Conservation (phyloP, 2,797 vertebrate species). For the Sebastes iracundus region DNA sequence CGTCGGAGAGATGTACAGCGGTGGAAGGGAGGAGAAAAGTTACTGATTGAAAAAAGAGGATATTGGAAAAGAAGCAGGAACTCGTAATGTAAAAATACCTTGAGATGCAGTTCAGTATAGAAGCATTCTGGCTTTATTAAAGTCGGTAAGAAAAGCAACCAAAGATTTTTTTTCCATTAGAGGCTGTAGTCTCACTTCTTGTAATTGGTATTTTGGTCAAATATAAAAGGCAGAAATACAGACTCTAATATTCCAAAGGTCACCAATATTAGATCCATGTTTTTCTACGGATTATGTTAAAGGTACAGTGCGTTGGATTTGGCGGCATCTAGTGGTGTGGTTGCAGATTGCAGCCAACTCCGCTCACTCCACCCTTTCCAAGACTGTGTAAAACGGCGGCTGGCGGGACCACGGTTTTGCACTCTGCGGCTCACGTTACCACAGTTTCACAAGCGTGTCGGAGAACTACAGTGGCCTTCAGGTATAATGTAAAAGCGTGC, state of each 20-base stretch:
- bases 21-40: background rate
- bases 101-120: background rate
- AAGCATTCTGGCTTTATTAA: background rate
- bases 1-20: accelerated
- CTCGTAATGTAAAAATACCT: background rate
- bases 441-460: background rate
- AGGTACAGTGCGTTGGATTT: too few relatives aligned
- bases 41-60: background rate
- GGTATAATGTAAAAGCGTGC: too few relatives aligned
- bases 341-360: too few relatives aligned
- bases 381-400: accelerated
- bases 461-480: too few relatives aligned
- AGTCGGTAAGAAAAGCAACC: background rate
- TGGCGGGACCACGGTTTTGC: background rate
- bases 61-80: background rate
- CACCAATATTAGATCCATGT: background rate
- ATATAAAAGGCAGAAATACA: background rate
- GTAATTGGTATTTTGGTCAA: background rate
- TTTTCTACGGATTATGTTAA: background rate
- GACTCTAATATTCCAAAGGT: background rate
- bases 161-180: background rate
- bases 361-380: too few relatives aligned
- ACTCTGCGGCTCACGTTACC: background rate
- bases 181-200: background rate
- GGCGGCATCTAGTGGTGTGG: too few relatives aligned